Conservation (phyloP, 2,797 vertebrate genomes). For the Aulostomus chinensis region DNA sequence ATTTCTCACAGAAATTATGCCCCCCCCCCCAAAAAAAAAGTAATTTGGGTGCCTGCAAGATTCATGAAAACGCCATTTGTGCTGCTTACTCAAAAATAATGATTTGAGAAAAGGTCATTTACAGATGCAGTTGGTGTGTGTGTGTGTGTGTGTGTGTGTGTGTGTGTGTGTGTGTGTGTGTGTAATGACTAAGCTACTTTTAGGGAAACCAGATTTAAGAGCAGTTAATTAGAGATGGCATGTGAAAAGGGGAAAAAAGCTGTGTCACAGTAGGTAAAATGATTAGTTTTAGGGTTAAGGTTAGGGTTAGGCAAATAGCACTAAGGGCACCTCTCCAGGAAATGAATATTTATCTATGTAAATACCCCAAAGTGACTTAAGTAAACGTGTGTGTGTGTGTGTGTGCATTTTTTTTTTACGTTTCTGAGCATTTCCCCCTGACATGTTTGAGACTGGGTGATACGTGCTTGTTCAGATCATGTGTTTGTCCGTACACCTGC, state of each 20-base stretch:
- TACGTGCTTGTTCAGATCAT: constrained; percentile 14
- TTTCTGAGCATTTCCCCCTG: not conserved
- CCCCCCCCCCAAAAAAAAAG: constrained; percentile 27
- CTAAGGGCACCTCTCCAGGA: too few relatives aligned
- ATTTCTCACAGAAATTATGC: constrained; percentile 44
- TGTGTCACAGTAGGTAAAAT: too few relatives aligned
- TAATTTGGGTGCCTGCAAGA: constrained; percentile 43
- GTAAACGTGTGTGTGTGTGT: constrained; percentile 1
- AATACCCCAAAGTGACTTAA: too few relatives aligned
- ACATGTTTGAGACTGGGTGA: not conserved
- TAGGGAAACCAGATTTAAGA: too few relatives aligned
- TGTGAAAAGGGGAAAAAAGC: too few relatives aligned
- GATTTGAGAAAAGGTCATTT: constrained; percentile 61
- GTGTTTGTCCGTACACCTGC: constrained; percentile 27
- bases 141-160: not conserved
- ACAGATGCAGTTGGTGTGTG: constrained; percentile 7
- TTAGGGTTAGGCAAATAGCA: too few relatives aligned
- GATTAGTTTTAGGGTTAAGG: too few relatives aligned
- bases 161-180: constrained; percentile 1
- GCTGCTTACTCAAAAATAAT: constrained; percentile 54
- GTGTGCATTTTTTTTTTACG: not conserved
- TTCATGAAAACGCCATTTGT: constrained; percentile 57
- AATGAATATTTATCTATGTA: too few relatives aligned
- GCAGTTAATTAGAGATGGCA: too few relatives aligned
- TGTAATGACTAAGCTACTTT: too few relatives aligned